phyloP scores from a whole-genome alignment of 2,888 invertebrate genomes.

The Rhagonycha lutea region DNA sequence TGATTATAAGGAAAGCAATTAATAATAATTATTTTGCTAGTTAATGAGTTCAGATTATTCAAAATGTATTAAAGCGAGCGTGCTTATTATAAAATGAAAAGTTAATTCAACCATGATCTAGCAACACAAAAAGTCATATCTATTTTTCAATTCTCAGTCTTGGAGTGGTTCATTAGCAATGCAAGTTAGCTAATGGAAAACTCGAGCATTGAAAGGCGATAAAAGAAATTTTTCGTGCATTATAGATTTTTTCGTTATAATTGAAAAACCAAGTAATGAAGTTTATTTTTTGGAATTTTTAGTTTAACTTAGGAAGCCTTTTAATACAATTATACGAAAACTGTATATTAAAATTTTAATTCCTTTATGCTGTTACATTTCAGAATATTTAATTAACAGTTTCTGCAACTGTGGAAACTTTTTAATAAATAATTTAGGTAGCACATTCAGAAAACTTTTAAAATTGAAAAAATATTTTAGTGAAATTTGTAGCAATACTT shows the following conservation, averaged over 20 bases:
- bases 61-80: neutral
- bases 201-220: constrained; percentile 29
- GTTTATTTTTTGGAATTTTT: constrained; percentile 12
- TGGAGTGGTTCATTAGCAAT: constrained; percentile 46
- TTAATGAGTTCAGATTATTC: neutral
- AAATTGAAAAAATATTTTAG: neutral
- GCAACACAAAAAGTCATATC: constrained; percentile 38
- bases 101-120: constrained; percentile 41
- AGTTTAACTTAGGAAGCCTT: neutral
- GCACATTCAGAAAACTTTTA: neutral
- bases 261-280: constrained; percentile 25
- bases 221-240: constrained; percentile 27
- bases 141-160: constrained; percentile 37
- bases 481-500: neutral
- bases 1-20: neutral
- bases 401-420: neutral
- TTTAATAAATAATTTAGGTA: neutral
- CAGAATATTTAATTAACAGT: neutral
- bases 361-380: neutral
- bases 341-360: neutral
- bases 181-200: constrained; percentile 43
- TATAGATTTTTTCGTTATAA: constrained; percentile 27
- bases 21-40: neutral
- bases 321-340: neutral
- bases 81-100: neutral